Base-by-base conservation (phyloP, 2,113 vertebrate genomes). In the Pangasianodon hypophthalmus region DNA sequence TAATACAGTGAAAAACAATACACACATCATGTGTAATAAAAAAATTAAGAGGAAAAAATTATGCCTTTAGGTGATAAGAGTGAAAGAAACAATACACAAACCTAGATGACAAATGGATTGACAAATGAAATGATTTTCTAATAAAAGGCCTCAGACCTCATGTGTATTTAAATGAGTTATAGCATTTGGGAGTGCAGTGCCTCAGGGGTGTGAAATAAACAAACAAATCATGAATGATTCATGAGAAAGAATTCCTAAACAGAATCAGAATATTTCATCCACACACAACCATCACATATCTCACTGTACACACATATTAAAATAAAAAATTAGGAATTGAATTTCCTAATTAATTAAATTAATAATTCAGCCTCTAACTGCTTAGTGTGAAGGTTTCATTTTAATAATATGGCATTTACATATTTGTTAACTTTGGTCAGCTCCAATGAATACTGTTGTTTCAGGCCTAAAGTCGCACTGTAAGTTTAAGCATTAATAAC, bases 1-100 rank as follows among this genome's bases (percentile, higher is more conserved):
- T 32, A 41, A 82, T n/a, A 52, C 77, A 82, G 8, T 80, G 32
- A 86, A 89, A 84, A 88, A 73, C 18, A 64, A 32, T 4, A 89
- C 29, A 89, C 54, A 92, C 64, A 88, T 92, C 90, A 89, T 80
- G 50, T 2, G 56, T 86, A n/a, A 83, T 11, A 93, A 89, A 90
- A 75, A 89, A 62, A 71, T 9, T 9, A n/a, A 21, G 2, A 21
- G 77, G 67, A 60, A 64, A 54, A n/a, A 64, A 56, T 21, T 18
- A 18, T 52, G n/a, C 8, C 7, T 29, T 77, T 11, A 10, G 0
- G 37, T 64, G 64, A 77, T 64, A 91, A 87, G 85, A 83, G 32
- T 32, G 50, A 2, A 88, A 50, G 87, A 82, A 88, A 88, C 14
- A 88, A 54, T 32, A 71, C 48, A 69, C 41, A 87, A 64, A 69